Evolutionary conservation across 2,888 invertebrate species (phyloP), one percentile per base, ranked within the genome.

Genomic region (Lasioglossum lativentre): DNA sequence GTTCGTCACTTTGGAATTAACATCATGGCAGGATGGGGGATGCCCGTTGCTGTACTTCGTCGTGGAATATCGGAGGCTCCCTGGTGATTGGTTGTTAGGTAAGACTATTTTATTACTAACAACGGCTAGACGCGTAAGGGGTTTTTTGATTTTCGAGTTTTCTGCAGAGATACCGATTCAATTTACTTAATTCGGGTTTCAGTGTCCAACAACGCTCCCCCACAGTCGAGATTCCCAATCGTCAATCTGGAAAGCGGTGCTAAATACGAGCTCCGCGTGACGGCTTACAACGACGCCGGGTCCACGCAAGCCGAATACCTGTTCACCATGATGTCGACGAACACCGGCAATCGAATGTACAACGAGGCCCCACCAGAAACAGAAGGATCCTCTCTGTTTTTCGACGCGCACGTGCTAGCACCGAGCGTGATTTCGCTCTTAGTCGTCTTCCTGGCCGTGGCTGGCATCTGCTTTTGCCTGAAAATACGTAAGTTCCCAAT

Each of bases 261-360:
- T 19, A 94, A 95, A 34, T 96, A 96, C 91, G 95, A 95, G 89
- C 92, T 96, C 72, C 95, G 96, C 19, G 95, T 97, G 47, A 96
- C 96, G 4, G 97, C 97, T 1, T 96, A 96, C 91, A 97, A 97
- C 92, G 96, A 96, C 92, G 97, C 97, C 6, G 97, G 97, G 0
- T 96, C 96, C 16, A 96, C 96, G 4, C 96, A 96, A 74, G 96
- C 96, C 71, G 96, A 96, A 88, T 96, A 96, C 89, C 95, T 95
- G 83, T 96, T 97, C 93, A 96, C 95, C 81, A 97, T 97, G 2
- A 94, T 96, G 75, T 96, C 96, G 45, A 95, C 96, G 79, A 95
- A 93, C 83, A 96, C 96, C 88, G 96, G 96, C 92, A 94, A 95
- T 73, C 91, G 94, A 45, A 92, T 93, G 83, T 93, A 93, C 90